phyloP scores from a whole-genome alignment of 2,888 invertebrate species.

The Pammene aurita region DNA sequence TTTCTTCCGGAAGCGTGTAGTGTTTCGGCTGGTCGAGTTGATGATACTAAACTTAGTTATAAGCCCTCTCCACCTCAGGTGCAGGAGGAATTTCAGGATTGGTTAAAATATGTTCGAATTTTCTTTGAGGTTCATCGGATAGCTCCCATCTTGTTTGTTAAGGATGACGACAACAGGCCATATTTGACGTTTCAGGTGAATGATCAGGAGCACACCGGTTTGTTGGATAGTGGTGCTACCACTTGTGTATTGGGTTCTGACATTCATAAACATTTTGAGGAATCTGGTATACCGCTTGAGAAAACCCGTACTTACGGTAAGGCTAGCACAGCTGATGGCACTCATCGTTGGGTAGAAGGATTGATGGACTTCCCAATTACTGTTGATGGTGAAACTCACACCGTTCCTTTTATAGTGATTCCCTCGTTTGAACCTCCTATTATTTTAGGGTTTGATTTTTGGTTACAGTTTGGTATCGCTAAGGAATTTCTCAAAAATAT shows the following conservation, averaged over 20 bases:
- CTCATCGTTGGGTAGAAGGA: not conserved
- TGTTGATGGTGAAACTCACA: not conserved
- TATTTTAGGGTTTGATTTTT: conserved; percentile 22
- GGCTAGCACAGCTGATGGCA: conserved; percentile 21
- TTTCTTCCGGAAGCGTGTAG: not conserved
- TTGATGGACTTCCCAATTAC: conserved; percentile 12
- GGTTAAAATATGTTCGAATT: conserved; percentile 7
- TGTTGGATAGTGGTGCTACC: conserved; percentile 25
- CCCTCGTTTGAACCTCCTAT: conserved; percentile 23
- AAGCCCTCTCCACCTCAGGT: not conserved
- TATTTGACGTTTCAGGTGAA: conserved; percentile 7
- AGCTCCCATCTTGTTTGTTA: conserved; percentile 7
- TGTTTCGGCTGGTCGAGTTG: conserved; percentile 7
- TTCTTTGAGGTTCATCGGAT: conserved; percentile 11
- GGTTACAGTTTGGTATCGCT: conserved; percentile 12
- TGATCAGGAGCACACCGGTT: not conserved
- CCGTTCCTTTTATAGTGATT: not conserved
- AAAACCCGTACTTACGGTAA: not conserved
- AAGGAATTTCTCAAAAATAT: conserved; percentile 18
- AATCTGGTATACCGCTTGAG: not conserved
- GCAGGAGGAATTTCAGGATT: not conserved
- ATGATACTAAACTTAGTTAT: not conserved
- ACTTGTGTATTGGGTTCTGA: conserved; percentile 21
- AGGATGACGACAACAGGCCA: conserved; percentile 6
- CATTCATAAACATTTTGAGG: not conserved